Conservation (phyloP, 2,888 invertebrate genomes). For the Thumatha senex region DNA sequence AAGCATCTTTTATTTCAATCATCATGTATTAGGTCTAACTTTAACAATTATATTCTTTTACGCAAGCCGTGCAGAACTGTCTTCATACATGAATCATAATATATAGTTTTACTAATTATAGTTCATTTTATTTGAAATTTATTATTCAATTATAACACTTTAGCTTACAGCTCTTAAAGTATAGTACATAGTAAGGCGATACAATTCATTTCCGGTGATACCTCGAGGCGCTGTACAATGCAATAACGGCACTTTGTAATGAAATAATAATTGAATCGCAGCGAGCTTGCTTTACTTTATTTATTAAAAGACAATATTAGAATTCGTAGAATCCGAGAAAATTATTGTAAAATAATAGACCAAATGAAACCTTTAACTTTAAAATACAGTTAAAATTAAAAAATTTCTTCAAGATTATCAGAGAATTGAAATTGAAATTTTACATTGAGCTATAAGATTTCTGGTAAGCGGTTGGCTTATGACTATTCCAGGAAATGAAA, state of each 20-base stretch:
- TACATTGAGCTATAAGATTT: too few relatives aligned
- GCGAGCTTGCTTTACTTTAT: conserved; percentile 47
- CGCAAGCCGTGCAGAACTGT: too few relatives aligned
- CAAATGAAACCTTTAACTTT: conserved; percentile 13
- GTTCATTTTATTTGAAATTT: conserved; percentile 5
- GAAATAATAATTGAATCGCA: conserved; percentile 54
- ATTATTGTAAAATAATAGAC: conserved; percentile 36
- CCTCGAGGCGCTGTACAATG: conserved; percentile 37
- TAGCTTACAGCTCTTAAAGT: background rate
- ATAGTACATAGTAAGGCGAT: conserved; percentile 4
- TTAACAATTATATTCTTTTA: too few relatives aligned
- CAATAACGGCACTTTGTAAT: conserved; percentile 52
- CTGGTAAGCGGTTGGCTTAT: too few relatives aligned
- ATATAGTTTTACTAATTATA: background rate
- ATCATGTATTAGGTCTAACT: too few relatives aligned
- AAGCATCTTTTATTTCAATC: too few relatives aligned
- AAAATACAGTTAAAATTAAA: too few relatives aligned
- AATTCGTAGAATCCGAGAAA: conserved; percentile 40
- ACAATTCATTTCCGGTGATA: conserved; percentile 40
- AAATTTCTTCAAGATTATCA: too few relatives aligned
- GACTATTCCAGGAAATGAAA: too few relatives aligned
- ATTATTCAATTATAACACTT: conserved; percentile 1
- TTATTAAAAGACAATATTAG: conserved; percentile 61
- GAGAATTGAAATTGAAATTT: too few relatives aligned
- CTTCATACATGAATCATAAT: too few relatives aligned